A percentile compares a stretch with the other conserved stretches of the same genome.
Conservation (phyloP, 2,113 vertebrate genomes). For the Lethenteron camtschaticum region DNA sequence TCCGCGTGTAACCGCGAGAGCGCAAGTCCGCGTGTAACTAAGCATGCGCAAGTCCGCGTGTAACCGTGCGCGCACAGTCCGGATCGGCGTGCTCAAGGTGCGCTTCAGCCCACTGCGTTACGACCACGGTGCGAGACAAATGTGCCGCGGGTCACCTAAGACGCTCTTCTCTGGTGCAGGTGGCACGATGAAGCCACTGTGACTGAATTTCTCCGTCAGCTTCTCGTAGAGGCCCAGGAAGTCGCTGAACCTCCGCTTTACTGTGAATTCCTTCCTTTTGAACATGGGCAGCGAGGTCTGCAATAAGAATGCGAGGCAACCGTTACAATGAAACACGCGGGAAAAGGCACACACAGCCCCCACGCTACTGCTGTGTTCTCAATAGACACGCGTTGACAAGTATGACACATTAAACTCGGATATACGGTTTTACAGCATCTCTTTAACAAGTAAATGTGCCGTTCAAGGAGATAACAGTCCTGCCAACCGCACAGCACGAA, state of each 20-base stretch:
- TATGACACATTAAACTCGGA: too few relatives aligned
- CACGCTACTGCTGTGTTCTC: too few relatives aligned
- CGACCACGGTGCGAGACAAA: not conserved
- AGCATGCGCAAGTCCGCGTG: not conserved
- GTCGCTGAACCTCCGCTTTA: conserved; percentile 87
- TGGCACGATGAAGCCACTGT: conserved; percentile 76
- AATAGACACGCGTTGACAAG: too few relatives aligned
- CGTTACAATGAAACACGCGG: too few relatives aligned
- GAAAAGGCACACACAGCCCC: too few relatives aligned
- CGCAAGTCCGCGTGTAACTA: not conserved
- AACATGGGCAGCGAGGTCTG: conserved; percentile 70
- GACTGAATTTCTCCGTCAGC: conserved; percentile 74
- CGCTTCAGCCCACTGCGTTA: not conserved
- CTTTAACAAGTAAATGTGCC: too few relatives aligned
- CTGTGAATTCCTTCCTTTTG: conserved; percentile 50
- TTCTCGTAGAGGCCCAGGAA: conserved; percentile 91
- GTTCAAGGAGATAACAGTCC: too few relatives aligned
- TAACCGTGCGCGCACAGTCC: not conserved
- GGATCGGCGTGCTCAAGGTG: not conserved
- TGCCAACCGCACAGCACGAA: too few relatives aligned
- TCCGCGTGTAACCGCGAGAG: not conserved
- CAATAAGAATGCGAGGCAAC: not conserved
- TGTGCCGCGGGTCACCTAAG: conserved; percentile 50
- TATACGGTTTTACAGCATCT: too few relatives aligned
- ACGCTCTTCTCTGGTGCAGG: conserved; percentile 98